Evolutionary conservation across 2,797 vertebrate species (phyloP), one percentile per base, ranked within the genome.

Genomic region (Alectoris magna): DNA sequence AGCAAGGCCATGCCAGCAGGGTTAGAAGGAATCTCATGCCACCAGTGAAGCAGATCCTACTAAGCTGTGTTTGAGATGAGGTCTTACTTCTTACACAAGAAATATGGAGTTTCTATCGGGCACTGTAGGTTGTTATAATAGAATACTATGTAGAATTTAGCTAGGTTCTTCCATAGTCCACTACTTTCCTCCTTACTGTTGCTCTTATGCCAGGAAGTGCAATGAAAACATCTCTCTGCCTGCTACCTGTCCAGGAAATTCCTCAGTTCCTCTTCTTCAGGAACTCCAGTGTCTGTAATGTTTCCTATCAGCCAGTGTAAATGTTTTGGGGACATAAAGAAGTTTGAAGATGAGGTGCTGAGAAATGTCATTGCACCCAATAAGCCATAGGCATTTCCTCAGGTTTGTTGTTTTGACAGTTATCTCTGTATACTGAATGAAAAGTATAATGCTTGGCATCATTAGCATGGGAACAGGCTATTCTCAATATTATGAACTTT

Each of bases 191-290:
- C 15, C 39, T 74, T 67, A 11, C n/a, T 64, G 72, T 36, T 66
- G 68, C 26, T 86, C 81, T 31, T 81, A 29, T 49, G 55, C 63
- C 82, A 82, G 95, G 94, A 95, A 95, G 64, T 18, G 29, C 83
- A 91, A 63, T 53, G 87, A 84, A 94, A 95, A 92, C 67, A 88
- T 92, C 43, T 88, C 63, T 78, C 69, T 85, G 90, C 75, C 79
- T 92, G 49, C 62, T 96, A 96, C 91, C 95, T 96, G 88, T 68
- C 70, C 87, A 94, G 93, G 96, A 96, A 96, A 84, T 94, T 92
- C 91, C 89, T 87, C 38, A 51, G 59, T 96, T 96, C 87, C 92
- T 88, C 29, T 11, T 77, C 93, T 84, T 77, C 93, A 95, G 94
- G 91, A 96, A 88, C 88, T 88, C n/a, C 66, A 2, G 23, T 88